Percentiles rank a stretch among this genome's conserved stretches.
phyloP scores from a whole-genome alignment of 2,888 invertebrate genomes.

The Pristionchus fissidentatus region DNA sequence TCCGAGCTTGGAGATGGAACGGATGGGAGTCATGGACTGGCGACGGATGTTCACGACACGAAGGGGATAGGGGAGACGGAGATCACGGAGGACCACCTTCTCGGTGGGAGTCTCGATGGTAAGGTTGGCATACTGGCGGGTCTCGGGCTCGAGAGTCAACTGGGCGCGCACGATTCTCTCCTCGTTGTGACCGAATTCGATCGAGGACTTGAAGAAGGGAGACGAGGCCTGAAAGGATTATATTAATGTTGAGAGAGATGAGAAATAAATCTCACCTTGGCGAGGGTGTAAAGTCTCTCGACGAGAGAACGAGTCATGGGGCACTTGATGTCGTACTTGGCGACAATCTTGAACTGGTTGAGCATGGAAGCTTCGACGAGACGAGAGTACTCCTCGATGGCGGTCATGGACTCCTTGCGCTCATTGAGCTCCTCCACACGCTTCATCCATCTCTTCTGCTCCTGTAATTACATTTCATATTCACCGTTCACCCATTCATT shows the following conservation, averaged over 20 bases:
- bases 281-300: slow-evolving; percentile 47
- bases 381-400: slow-evolving; percentile 54
- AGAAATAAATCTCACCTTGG: slow-evolving; percentile 50
- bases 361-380: slow-evolving; percentile 58
- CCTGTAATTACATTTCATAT: slow-evolving; percentile 56
- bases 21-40: neutral
- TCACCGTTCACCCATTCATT: slow-evolving; percentile 55
- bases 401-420: neutral
- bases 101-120: slow-evolving; percentile 56
- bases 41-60: slow-evolving; percentile 45
- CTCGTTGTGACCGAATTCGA: neutral
- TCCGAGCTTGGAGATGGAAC: slow-evolving; percentile 39
- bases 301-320: slow-evolving; percentile 50
- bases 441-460: slow-evolving; percentile 60
- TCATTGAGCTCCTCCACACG: slow-evolving; percentile 53
- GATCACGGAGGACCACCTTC: slow-evolving; percentile 56
- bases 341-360: slow-evolving; percentile 57
- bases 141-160: slow-evolving; percentile 49
- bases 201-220: neutral
- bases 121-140: slow-evolving; percentile 49
- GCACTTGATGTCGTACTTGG: slow-evolving; percentile 55
- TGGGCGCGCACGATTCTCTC: neutral
- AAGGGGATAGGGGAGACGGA: slow-evolving; percentile 54
- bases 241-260: too few species aligned
- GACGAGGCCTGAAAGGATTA: neutral